Conservation (phyloP, 2,888 invertebrate genomes). For the Crioceris asparagi region DNA sequence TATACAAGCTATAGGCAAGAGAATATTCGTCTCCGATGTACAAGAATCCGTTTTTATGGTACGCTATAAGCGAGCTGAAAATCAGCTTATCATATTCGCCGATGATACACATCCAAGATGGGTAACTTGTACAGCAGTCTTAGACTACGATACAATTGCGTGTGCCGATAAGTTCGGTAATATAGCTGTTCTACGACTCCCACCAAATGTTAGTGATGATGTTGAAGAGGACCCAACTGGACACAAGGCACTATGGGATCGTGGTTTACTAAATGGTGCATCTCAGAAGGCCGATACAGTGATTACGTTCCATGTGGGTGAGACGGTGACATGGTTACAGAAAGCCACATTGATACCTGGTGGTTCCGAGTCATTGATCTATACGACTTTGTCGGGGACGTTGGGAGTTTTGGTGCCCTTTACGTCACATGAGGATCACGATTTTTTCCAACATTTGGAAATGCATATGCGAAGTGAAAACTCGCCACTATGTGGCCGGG, state of each 20-base stretch:
- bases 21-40: constrained; percentile 90
- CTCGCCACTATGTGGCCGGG: constrained; percentile 90
- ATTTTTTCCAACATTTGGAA: constrained; percentile 97
- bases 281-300: constrained; percentile 94
- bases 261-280: constrained; percentile 51
- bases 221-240: constrained; percentile 99
- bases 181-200: constrained; percentile 70
- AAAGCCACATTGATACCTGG: constrained; percentile 89
- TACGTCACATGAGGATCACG: constrained; percentile 93
- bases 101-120: constrained; percentile 96
- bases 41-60: constrained; percentile 96
- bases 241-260: constrained; percentile 93
- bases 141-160: constrained; percentile 95
- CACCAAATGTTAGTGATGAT: constrained; percentile 88
- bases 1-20: constrained; percentile 87
- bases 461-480: constrained; percentile 99
- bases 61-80: constrained; percentile 88
- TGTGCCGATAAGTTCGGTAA: constrained; percentile 98
- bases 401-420: constrained; percentile 91
- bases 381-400: constrained; percentile 89
- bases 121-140: constrained; percentile 82
- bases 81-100: constrained; percentile 95
- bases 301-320: constrained; percentile 91
- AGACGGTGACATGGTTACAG: constrained; percentile 90
- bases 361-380: constrained; percentile 92